These are phyloP conservation scores for Drosophila falleni DNA, from an alignment of 2,888 invertebrate genomes.

Conservation along the genomic window DNA sequence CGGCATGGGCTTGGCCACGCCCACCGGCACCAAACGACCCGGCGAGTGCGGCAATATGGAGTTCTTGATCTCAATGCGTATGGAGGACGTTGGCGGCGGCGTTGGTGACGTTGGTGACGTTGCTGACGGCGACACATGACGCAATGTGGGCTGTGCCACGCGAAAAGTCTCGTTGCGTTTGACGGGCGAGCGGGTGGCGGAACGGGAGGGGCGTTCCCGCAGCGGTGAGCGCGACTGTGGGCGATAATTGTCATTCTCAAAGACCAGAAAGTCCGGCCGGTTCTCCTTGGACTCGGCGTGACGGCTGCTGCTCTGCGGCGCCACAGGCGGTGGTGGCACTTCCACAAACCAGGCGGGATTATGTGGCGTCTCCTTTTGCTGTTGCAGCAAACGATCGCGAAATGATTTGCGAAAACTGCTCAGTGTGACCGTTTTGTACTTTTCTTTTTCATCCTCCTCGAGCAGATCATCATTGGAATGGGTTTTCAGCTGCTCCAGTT, in stretches of 20 bases:
- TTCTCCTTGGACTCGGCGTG: slow-evolving; percentile 69
- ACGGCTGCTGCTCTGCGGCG: not conserved
- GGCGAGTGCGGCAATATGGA: slow-evolving; percentile 84
- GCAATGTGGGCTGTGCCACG: slow-evolving; percentile 65
- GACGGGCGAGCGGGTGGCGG: slow-evolving; percentile 72
- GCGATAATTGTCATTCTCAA: slow-evolving; percentile 84
- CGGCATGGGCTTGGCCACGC: slow-evolving; percentile 85
- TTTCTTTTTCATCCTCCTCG: slow-evolving; percentile 75
- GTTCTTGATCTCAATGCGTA: slow-evolving; percentile 85
- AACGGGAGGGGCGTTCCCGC: slow-evolving; percentile 70
- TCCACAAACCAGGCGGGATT: slow-evolving; percentile 85
- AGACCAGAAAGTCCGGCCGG: slow-evolving; percentile 78
- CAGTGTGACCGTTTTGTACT: slow-evolving; percentile 84
- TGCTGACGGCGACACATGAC: slow-evolving; percentile 61
- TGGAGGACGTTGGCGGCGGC: slow-evolving; percentile 62
- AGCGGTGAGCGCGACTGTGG: slow-evolving; percentile 84
- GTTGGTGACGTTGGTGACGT: slow-evolving; percentile 36
- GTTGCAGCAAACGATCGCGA: slow-evolving; percentile 82
- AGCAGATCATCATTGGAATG: slow-evolving; percentile 64
- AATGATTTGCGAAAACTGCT: slow-evolving; percentile 85
- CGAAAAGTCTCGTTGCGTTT: slow-evolving; percentile 81
- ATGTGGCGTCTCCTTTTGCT: slow-evolving; percentile 81
- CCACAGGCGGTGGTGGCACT: slow-evolving; percentile 77
- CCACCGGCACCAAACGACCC: slow-evolving; percentile 83
- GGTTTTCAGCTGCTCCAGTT: slow-evolving; percentile 80